Evolutionary conservation across 1,140 invertebrate species (phyloP).

Genomic region (Proctacanthus coquilletti): DNA sequence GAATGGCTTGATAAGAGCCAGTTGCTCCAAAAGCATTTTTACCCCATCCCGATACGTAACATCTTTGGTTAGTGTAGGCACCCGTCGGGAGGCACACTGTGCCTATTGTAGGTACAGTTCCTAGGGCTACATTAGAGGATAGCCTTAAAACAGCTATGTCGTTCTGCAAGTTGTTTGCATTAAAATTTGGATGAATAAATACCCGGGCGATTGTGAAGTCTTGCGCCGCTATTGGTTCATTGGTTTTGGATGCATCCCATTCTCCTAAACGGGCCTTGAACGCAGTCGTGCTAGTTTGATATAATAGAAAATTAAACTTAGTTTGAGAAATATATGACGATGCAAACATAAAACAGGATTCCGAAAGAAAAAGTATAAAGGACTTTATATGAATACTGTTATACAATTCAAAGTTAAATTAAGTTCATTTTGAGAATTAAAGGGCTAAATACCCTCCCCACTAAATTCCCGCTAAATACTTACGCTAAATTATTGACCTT

Average conservation of each 20-base stretch:
- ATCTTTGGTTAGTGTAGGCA: conserved; percentile 43
- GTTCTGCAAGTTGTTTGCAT: conserved; percentile 46
- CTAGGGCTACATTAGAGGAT: conserved; percentile 37
- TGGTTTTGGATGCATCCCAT: conserved; percentile 44
- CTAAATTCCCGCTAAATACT: conserved; percentile 19
- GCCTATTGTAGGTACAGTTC: conserved; percentile 46
- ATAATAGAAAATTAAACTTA: background rate
- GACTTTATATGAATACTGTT: background rate
- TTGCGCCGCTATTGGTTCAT: conserved; percentile 41
- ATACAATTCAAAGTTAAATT: background rate
- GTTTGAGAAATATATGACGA: background rate
- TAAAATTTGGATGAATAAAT: conserved; percentile 47
- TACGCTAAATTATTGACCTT: conserved; percentile 42
- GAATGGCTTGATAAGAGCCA: conserved; percentile 46
- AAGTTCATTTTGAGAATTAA: conserved; percentile 1
- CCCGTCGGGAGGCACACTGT: conserved; percentile 49
- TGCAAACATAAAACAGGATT: background rate
- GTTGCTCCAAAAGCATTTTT: conserved; percentile 52
- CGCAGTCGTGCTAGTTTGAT: conserved; percentile 9
- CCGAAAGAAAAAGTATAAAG: too few relatives aligned
- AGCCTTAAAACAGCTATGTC: conserved; percentile 52
- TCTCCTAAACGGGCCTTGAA: conserved; percentile 50
- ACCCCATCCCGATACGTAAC: conserved; percentile 69
- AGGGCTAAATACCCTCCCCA: background rate
- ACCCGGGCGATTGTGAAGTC: conserved; percentile 40